phyloP scores from a whole-genome alignment of 2,113 vertebrate species.

The Bettongia penicillata region DNA sequence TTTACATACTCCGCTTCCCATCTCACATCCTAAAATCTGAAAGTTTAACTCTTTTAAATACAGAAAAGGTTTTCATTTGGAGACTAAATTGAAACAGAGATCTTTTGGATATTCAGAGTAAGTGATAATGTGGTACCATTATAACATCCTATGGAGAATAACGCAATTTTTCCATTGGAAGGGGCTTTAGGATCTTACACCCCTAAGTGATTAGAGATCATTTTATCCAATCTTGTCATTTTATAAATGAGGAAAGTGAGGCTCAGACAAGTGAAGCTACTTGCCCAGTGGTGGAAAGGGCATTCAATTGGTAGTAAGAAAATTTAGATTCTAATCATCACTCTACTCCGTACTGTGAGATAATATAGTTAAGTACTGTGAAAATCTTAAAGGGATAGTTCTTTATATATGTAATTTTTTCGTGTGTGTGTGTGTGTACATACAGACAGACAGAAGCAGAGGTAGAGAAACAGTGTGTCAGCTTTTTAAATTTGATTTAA shows the following conservation, averaged over 20 bases:
- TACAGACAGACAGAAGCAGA: too few species aligned
- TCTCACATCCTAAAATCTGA: neutral
- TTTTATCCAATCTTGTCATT: neutral
- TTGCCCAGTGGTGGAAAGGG: too few species aligned
- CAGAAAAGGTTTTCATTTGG: neutral
- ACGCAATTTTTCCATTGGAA: neutral
- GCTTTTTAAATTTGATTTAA: neutral
- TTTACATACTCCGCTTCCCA: conserved; percentile 31
- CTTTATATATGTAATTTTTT: too few species aligned
- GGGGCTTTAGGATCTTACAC: neutral
- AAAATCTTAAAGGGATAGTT: neutral
- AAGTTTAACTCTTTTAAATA: neutral
- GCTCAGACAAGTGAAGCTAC: too few species aligned
- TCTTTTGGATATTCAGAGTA: neutral
- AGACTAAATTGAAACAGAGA: neutral
- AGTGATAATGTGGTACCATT: neutral
- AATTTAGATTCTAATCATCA: neutral
- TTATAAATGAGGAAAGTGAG: neutral
- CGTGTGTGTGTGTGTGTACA: too few species aligned
- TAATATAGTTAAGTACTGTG: neutral
- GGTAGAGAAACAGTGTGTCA: too few species aligned
- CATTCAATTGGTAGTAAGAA: neutral
- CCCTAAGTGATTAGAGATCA: neutral
- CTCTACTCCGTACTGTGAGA: neutral
- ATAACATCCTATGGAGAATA: too few species aligned